Percentiles rank a stretch among this genome's conserved stretches.
Evolutionary conservation across 1,140 invertebrate species (phyloP).

Genomic region (Camponotus pennsylvanicus): DNA sequence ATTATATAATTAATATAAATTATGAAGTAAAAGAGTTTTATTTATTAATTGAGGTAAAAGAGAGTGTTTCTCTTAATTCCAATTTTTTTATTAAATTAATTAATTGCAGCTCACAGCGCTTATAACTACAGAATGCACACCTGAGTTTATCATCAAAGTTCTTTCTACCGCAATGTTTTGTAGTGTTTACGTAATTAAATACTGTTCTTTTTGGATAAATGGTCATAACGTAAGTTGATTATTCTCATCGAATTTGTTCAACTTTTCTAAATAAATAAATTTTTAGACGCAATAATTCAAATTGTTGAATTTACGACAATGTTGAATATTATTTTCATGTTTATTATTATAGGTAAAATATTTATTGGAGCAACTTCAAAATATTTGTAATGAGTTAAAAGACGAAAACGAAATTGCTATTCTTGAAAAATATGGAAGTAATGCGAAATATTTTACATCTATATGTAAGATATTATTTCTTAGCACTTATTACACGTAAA

Average conservation of each 20-base stretch:
- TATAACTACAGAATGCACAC: neutral
- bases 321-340: neutral
- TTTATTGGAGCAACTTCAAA: conserved; percentile 18
- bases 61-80: too few relatives aligned
- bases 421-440: neutral
- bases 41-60: too few relatives aligned
- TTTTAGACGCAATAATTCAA: too few relatives aligned
- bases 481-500: neutral
- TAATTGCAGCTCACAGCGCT: neutral
- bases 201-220: neutral
- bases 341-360: neutral
- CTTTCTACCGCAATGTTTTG: neutral
- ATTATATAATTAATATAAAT: too few relatives aligned
- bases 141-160: neutral
- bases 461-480: neutral
- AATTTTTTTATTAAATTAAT: neutral
- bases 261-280: too few relatives aligned
- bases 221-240: neutral
- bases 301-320: too few relatives aligned
- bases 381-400: neutral
- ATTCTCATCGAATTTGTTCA: too few relatives aligned
- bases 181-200: neutral
- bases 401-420: conserved; percentile 13
- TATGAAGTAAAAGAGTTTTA: too few relatives aligned
- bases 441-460: neutral